A percentile compares a stretch with the other conserved stretches of the same genome.
phyloP scores from a whole-genome alignment of 2,888 invertebrate genomes.

The Drosophila suboccidentalis region DNA sequence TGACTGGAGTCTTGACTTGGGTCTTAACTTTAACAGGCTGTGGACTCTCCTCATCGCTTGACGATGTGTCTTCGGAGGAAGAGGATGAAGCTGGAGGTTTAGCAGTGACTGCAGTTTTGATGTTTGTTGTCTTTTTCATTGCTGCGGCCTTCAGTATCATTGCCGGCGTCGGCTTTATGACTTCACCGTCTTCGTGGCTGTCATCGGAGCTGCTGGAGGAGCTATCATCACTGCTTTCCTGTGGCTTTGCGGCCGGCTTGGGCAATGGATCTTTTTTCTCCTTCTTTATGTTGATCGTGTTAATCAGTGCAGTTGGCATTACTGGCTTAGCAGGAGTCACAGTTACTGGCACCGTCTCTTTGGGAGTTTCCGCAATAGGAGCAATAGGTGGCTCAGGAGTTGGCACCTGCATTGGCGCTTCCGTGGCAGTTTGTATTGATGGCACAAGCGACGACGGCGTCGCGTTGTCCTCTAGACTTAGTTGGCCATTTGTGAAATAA shows the following conservation, averaged over 20 bases:
- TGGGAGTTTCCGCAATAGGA: not conserved
- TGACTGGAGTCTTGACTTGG: slow-evolving; percentile 21
- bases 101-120: slow-evolving; percentile 9
- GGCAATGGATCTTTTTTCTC: slow-evolving; percentile 49
- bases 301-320: slow-evolving; percentile 23
- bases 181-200: slow-evolving; percentile 55
- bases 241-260: not conserved
- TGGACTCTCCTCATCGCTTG: slow-evolving; percentile 47
- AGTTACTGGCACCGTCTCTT: not conserved
- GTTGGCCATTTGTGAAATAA: slow-evolving; percentile 39
- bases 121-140: slow-evolving; percentile 15
- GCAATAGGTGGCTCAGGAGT: not conserved
- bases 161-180: slow-evolving; percentile 9
- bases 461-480: not conserved
- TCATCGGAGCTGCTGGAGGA: slow-evolving; percentile 58
- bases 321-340: slow-evolving; percentile 1
- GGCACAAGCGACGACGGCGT: not conserved
- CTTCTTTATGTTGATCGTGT: slow-evolving; percentile 52
- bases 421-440: not conserved
- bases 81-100: slow-evolving; percentile 38
- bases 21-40: slow-evolving; percentile 28
- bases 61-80: slow-evolving; percentile 53
- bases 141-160: slow-evolving; percentile 14
- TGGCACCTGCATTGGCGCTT: not conserved
- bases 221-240: slow-evolving; percentile 44